Conservation (phyloP, 1,140 invertebrate species). For the Pachypsylla venusta region DNA sequence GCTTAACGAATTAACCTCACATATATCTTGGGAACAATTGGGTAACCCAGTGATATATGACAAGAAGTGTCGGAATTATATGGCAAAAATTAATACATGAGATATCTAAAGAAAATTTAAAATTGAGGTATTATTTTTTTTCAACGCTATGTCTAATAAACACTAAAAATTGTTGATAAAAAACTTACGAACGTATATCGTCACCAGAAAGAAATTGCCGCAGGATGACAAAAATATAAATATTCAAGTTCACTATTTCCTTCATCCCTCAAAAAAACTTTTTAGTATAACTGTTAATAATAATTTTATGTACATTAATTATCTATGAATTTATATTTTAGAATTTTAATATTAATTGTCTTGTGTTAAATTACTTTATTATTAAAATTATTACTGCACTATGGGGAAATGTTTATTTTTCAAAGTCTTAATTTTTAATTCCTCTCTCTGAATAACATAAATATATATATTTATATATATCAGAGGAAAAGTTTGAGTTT, state of each 20-base stretch:
- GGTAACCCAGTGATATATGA: too few relatives aligned
- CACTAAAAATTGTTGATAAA: background rate
- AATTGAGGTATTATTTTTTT: too few relatives aligned
- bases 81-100: too few relatives aligned
- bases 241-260: background rate
- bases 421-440: slow-evolving; percentile 8
- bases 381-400: slow-evolving; percentile 8
- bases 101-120: too few relatives aligned
- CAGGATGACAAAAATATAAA: background rate
- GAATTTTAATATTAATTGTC: background rate
- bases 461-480: too few relatives aligned
- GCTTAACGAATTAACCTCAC: too few relatives aligned
- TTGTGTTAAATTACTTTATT: slow-evolving; percentile 7
- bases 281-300: background rate
- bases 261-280: background rate
- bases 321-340: background rate
- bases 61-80: too few relatives aligned
- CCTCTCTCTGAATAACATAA: too few relatives aligned
- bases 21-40: too few relatives aligned
- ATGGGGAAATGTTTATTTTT: slow-evolving; percentile 2
- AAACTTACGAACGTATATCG: background rate
- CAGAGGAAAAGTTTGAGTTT: too few relatives aligned
- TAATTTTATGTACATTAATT: slow-evolving; percentile 10
- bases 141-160: too few relatives aligned
- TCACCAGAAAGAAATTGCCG: background rate